Percentiles rank a stretch among this genome's conserved stretches.
phyloP scores from a whole-genome alignment of 1,140 invertebrate genomes.

The Pissodes strobi region DNA sequence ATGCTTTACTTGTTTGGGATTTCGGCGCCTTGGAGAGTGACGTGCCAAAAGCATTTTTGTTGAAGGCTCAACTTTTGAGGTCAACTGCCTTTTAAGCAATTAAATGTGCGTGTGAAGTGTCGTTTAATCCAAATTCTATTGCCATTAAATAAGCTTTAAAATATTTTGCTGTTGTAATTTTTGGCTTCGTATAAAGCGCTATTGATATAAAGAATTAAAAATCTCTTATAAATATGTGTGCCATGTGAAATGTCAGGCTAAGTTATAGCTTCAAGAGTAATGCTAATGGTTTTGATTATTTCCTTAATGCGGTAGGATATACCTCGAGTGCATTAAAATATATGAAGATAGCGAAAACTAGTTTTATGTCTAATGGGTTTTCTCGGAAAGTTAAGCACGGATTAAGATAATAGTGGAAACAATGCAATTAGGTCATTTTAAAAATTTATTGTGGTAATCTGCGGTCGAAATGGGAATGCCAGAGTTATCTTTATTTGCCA shows the following conservation, averaged over 20 bases:
- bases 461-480: conserved; percentile 2
- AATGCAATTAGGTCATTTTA: conserved; percentile 7
- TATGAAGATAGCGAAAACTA: conserved; percentile 13
- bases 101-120: no score
- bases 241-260: conserved; percentile 1
- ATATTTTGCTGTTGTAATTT: no score
- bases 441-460: conserved; percentile 2
- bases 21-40: no score
- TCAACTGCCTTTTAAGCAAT: no score
- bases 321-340: not conserved
- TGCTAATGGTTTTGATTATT: conserved; percentile 13
- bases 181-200: no score
- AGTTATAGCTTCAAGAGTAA: not conserved
- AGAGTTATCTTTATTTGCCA: conserved; percentile 4
- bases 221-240: no score
- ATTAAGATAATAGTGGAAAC: conserved; percentile 19
- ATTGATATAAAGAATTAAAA: no score
- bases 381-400: conserved; percentile 4
- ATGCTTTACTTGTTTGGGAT: no score
- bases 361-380: conserved; percentile 10
- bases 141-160: no score
- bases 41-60: no score
- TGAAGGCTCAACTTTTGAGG: no score
- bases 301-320: not conserved
- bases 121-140: no score